Percentiles rank a stretch among this genome's conserved stretches.
Evolutionary conservation across 2,888 invertebrate genomes (phyloP).

Genomic region (Drosophila phalerata): DNA sequence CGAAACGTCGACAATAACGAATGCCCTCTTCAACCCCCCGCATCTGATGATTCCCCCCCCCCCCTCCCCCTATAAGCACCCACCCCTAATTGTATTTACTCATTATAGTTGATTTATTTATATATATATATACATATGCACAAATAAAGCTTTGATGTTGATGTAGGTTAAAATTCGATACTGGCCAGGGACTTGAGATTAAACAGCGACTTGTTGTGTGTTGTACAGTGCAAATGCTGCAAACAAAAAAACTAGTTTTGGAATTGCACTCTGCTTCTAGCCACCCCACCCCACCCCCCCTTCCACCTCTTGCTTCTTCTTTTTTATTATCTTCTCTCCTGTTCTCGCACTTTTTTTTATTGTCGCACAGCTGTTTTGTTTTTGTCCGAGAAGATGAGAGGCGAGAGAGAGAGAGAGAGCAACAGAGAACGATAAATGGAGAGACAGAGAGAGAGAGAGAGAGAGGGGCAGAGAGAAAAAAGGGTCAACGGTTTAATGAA

Average conservation of each 20-base stretch:
- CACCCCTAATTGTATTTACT: conserved; percentile 27
- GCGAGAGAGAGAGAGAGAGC: conserved; percentile 2
- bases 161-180: conserved; percentile 68
- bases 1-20: conserved; percentile 24
- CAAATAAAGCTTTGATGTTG: conserved; percentile 49
- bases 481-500: conserved; percentile 83
- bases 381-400: conserved; percentile 8
- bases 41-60: not conserved
- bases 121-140: conserved; percentile 22
- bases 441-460: conserved; percentile 6
- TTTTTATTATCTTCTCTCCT: not conserved
- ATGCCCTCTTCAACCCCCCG: not conserved
- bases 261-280: conserved; percentile 20
- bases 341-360: conserved; percentile 26
- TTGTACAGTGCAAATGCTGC: conserved; percentile 20
- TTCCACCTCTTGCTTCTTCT: not conserved
- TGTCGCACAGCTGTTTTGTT: conserved; percentile 63
- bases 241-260: conserved; percentile 68
- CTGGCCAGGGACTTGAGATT: conserved; percentile 36
- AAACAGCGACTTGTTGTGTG: conserved; percentile 21
- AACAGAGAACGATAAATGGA: conserved; percentile 23
- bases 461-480: conserved; percentile 59
- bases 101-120: conserved; percentile 35
- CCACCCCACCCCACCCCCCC: not conserved
- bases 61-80: not conserved